Evolutionary conservation across 2,113 vertebrate genomes (phyloP), one percentile per base, ranked within the genome.

Genomic region (Gila orcuttii): DNA sequence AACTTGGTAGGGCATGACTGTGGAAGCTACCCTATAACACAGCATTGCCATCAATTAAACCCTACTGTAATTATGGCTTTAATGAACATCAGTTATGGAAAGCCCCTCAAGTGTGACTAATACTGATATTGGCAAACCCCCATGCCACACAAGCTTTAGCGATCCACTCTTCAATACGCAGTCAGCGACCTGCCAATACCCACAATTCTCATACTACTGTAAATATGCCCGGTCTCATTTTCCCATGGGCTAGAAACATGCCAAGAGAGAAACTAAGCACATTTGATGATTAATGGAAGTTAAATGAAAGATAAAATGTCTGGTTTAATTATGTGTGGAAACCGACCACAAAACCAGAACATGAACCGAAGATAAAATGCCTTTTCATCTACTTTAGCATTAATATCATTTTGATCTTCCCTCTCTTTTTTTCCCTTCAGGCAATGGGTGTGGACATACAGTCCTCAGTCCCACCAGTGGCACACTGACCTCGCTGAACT

Each of bases 371-470:
- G 69, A 45, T n/a, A 42, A 73, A 73, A 42, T 71, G 21, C 12
- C 23, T 74, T 45, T 73, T 73, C 2, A 45, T 15, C 25, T 79
- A 7, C 2, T 36, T 36, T 33, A 4, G 4, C n/a, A 39, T 31
- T 3, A 47, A 31, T 64, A 82, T 33, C 64, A 55, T 1, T 52
- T 45, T 82, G 42, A 68, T 82, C 12, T 74, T 47, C 19, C 12
- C 17, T 64, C 15, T 62, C 4, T 59, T 69, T 36, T 82, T 59
- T 84, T 64, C 39, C 4, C 60, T 88, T 0, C 91, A 97, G 97
- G 96, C 82, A 92, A 95, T 0, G 96, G 96, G 86, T 97, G 97
- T 21, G 97, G 97, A 75, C 95, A 96, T 85, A 94, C 96, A 0
- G 79, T 95, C 64, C 90, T 96, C 88, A 93, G 94, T 23, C 59